Conservation (phyloP, 2,797 vertebrate genomes). For the Enteromius trimaculatus region DNA sequence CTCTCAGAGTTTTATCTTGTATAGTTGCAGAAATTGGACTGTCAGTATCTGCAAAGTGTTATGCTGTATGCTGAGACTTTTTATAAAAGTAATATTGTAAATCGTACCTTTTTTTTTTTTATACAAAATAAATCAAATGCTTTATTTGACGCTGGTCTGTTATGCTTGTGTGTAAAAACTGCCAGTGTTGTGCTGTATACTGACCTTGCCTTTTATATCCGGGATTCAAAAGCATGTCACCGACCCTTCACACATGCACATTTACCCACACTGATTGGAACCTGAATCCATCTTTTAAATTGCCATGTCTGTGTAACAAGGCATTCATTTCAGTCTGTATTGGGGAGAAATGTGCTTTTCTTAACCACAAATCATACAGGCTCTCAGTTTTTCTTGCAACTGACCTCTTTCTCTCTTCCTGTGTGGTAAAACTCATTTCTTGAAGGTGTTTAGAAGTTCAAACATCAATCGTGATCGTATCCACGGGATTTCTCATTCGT, state of each 20-base stretch:
- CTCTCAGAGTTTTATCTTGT: conserved; percentile 86
- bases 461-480: not conserved
- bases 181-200: not conserved
- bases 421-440: not conserved
- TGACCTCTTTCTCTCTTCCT: not conserved
- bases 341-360: not conserved
- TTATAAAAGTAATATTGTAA: conserved; percentile 99
- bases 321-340: not conserved
- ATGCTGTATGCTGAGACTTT: conserved; percentile 99
- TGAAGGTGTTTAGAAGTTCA: conserved; percentile 3
- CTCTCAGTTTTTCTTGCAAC: not conserved
- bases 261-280: not conserved
- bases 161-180: conserved; percentile 45
- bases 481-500: not conserved
- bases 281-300: conserved; percentile 13
- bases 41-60: conserved; percentile 93
- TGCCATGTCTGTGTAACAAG: not conserved
- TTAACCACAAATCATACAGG: conserved; percentile 1
- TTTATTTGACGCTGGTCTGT: conserved; percentile 81
- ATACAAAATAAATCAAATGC: conserved; percentile 94
- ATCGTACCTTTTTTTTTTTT: conserved; percentile 89
- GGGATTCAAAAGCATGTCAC: conserved; percentile 12
- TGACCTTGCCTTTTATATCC: not conserved
- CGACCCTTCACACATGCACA: conserved; percentile 20
- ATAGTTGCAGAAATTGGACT: conserved; percentile 90